phyloP scores from a whole-genome alignment of 1,140 invertebrate species.

The Drosophila parvula region DNA sequence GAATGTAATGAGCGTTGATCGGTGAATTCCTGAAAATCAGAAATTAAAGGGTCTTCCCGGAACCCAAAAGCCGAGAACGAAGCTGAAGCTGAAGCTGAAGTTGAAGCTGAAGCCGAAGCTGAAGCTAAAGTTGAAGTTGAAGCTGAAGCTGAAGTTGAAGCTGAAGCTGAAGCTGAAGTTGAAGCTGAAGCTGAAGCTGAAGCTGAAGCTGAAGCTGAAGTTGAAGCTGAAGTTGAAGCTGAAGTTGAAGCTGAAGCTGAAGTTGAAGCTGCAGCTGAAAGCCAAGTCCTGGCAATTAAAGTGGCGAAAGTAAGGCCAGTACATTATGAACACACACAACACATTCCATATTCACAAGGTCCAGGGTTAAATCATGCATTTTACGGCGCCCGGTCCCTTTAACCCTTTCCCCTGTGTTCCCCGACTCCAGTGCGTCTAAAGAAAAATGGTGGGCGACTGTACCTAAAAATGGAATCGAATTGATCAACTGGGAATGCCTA shows the following conservation, averaged over 20 bases:
- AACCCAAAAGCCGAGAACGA: neutral
- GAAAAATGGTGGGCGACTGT: slow-evolving; percentile 32
- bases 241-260: too few relatives aligned
- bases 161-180: neutral
- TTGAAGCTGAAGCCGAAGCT: neutral
- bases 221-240: neutral
- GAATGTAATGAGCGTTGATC: slow-evolving; percentile 22
- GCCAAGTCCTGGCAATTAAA: slow-evolving; percentile 2
- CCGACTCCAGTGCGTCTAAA: neutral
- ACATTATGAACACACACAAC: slow-evolving; percentile 6
- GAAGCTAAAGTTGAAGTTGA: neutral
- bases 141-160: neutral
- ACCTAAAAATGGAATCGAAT: slow-evolving; percentile 54
- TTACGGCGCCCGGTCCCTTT: neutral
- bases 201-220: neutral
- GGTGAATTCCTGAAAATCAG: slow-evolving; percentile 15
- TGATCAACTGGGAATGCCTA: slow-evolving; percentile 54
- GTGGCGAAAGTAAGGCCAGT: neutral
- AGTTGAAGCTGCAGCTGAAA: neutral
- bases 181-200: neutral
- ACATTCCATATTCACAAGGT: slow-evolving; percentile 5
- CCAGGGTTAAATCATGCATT: slow-evolving; percentile 8
- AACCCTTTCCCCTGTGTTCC: neutral
- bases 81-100: neutral
- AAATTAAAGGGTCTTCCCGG: neutral